These are phyloP conservation scores for Halocaridina rubra DNA, from an alignment of 2,888 invertebrate genomes.

Conservation along the genomic window DNA sequence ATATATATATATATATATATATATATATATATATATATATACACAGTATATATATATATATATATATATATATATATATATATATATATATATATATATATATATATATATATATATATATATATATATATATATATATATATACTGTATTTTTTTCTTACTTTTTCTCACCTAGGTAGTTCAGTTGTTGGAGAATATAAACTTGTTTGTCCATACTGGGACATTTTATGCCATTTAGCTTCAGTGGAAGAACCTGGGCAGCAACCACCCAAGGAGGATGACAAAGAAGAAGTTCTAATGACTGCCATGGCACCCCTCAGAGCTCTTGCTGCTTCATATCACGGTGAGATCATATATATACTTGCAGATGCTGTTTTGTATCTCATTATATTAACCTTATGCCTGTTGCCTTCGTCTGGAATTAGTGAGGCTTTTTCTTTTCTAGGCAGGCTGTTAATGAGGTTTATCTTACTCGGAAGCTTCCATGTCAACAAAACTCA, in stretches of 20 bases:
- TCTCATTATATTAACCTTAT: no score
- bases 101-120: not conserved
- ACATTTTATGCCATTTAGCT: slow-evolving; percentile 3
- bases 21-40: no score
- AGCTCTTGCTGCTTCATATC: slow-evolving; percentile 25
- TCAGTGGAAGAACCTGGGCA: not conserved
- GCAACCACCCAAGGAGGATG: slow-evolving; percentile 11
- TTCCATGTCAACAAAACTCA: no score
- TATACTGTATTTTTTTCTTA: no score
- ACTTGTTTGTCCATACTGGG: slow-evolving; percentile 29
- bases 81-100: slow-evolving; percentile 10
- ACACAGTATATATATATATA: not conserved
- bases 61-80: not conserved
- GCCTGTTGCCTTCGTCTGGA: no score
- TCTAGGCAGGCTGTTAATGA: no score
- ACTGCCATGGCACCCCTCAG: slow-evolving; percentile 11
- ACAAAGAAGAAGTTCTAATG: slow-evolving; percentile 16
- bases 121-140: not conserved
- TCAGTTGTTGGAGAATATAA: slow-evolving; percentile 15
- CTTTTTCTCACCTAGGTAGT: slow-evolving; percentile 11
- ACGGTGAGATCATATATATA: no score
- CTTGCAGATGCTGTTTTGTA: no score
- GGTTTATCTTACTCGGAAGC: no score
- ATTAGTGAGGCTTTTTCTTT: no score
- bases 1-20: no score